Conservation (phyloP, 2,113 vertebrate species). For the Calidris pugnax region DNA sequence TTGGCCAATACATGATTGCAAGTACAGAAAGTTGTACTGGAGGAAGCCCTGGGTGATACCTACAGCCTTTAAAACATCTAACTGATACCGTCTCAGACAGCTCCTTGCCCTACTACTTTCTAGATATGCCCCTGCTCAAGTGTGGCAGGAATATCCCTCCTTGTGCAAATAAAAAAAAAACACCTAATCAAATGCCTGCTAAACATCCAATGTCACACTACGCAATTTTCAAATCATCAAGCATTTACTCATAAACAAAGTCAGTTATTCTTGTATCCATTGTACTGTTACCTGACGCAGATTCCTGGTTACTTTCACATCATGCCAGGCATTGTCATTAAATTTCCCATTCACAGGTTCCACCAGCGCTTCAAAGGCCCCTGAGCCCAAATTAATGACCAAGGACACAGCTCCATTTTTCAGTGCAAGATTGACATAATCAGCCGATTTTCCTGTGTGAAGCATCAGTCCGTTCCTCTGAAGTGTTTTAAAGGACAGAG, state of each 20-base stretch:
- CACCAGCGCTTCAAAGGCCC: conserved; percentile 99
- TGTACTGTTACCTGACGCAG: conserved; percentile 99
- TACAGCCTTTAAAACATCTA: not conserved
- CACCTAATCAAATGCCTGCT: conserved; percentile 67
- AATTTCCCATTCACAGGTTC: conserved; percentile 99
- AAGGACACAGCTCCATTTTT: conserved; percentile 99
- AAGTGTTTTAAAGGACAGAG: conserved; percentile 96
- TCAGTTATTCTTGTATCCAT: conserved; percentile 84
- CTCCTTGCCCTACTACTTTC: conserved; percentile 75
- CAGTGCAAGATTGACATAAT: conserved; percentile 99
- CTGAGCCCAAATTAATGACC: conserved; percentile 99
- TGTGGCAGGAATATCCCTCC: conserved; percentile 78
- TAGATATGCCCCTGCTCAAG: conserved; percentile 91
- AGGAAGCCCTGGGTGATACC: not conserved
- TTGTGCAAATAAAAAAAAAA: conserved; percentile 58
- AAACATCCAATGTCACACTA: conserved; percentile 60
- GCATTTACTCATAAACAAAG: conserved; percentile 75
- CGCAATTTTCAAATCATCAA: conserved; percentile 64
- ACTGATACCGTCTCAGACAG: conserved; percentile 48
- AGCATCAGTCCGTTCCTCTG: conserved; percentile 99
- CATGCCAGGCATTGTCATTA: conserved; percentile 99
- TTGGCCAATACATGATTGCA: not conserved
- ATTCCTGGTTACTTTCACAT: conserved; percentile 99
- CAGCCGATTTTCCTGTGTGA: conserved; percentile 97
- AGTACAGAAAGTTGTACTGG: conserved; percentile 37